Evolutionary conservation across 35 echinoderm and acorn worm species (phyloP), one percentile per base, ranked within the genome.

Genomic region (Amphiura filiformis): DNA sequence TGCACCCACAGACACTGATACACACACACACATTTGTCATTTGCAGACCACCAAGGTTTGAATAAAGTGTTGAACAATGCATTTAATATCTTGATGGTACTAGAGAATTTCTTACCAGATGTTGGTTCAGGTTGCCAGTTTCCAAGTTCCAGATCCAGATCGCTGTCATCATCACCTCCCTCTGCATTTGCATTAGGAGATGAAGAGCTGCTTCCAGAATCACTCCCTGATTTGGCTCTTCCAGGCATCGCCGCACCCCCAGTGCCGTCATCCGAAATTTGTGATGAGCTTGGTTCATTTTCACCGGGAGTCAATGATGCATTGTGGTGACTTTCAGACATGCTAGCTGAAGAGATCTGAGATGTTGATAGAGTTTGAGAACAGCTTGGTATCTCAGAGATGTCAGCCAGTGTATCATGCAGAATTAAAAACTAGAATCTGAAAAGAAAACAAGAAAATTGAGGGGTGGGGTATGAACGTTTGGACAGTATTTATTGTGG

Each of bases 121-220:
- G 80, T 22, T 37, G 61, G 35, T 32, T 88, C 93, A 14, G 90
- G 93, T 22, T 82, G 38, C 20, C 90, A 39, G 56, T 95, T 89
- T 22, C 89, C 90, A 34, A 95, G 40, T 22, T 89, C 93, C 57
- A 95, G 82, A 88, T 95, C 93, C 26, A 95, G 52, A 65, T 91
- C 90, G 52, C 32, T 30, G 30, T 34, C 83, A 35, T 86, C 64
- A 18, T 80, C 35, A 13, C 40, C 57, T 35, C 61, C 86, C 39
- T 76, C 85, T 41, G 57, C 36, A 31, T 7, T 20, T 11, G 7
- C 20, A 7, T 52, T 52, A 20, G 44, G 44, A 52, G 44, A 52
- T 52, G 44, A 52, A 52, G 7, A 52, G 7, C 44, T 20, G 20
- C 44, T 52, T 52, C 44, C 44, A 52, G 44, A 52, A 11, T 20